These are phyloP conservation scores for Apogon talboti DNA, from an alignment of 2,797 vertebrate genomes.

Conservation along the genomic window DNA sequence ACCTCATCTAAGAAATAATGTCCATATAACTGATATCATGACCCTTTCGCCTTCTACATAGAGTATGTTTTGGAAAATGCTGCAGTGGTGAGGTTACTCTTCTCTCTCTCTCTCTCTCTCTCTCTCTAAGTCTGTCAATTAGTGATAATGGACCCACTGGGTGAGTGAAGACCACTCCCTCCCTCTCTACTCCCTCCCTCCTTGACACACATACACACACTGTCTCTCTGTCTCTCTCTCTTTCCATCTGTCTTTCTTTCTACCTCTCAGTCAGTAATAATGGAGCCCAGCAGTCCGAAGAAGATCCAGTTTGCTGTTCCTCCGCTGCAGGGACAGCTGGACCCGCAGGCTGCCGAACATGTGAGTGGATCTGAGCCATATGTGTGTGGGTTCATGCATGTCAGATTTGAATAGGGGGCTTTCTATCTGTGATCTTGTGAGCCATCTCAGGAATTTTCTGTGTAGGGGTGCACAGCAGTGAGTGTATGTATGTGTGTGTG, in stretches of 20 bases:
- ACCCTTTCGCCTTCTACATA: not conserved
- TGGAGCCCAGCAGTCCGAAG: slow-evolving; percentile 96
- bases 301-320: slow-evolving; percentile 95
- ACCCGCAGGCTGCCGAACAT: slow-evolving; percentile 95
- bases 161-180: slow-evolving; percentile 61
- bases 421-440: slow-evolving; percentile 31
- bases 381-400: slow-evolving; percentile 25
- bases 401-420: slow-evolving; percentile 41
- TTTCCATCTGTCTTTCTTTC: slow-evolving; percentile 51
- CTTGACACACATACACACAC: slow-evolving; percentile 26
- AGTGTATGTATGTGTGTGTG: slow-evolving; percentile 2
- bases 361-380: slow-evolving; percentile 79
- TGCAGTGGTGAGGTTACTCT: slow-evolving; percentile 35
- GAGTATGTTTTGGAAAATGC: slow-evolving; percentile 29
- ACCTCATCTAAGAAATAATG: too few species aligned
- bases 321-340: slow-evolving; percentile 91
- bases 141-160: slow-evolving; percentile 65
- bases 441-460: slow-evolving; percentile 49
- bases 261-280: slow-evolving; percentile 66
- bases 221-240: slow-evolving; percentile 33
- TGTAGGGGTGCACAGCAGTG: slow-evolving; percentile 51
- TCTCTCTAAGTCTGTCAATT: slow-evolving; percentile 62
- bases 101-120: slow-evolving; percentile 4
- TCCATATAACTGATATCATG: not conserved
- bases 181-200: slow-evolving; percentile 59